These are phyloP conservation scores for Salvelinus namaycush DNA, from an alignment of 2,113 vertebrate genomes.

Conservation along the genomic window DNA sequence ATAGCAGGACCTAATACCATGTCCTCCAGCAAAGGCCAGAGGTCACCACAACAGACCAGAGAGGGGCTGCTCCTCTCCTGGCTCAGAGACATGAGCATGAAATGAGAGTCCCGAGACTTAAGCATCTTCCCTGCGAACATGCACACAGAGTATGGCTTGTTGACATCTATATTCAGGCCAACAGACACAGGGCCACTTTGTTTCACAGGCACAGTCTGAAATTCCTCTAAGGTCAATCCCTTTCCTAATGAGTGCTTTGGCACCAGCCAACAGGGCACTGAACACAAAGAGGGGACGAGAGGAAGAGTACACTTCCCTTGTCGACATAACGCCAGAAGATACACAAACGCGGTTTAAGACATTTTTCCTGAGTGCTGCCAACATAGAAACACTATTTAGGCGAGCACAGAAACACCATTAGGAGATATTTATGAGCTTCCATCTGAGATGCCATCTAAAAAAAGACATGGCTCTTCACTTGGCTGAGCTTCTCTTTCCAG, in stretches of 20 bases:
- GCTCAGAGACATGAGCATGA: not conserved
- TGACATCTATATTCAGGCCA: slow-evolving; percentile 24
- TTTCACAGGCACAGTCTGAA: slow-evolving; percentile 13
- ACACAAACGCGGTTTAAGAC: not conserved
- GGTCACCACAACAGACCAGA: not conserved
- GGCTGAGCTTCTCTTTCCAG: slow-evolving; percentile 13
- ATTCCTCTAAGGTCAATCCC: slow-evolving; percentile 23
- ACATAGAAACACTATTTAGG: not conserved
- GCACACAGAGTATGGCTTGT: slow-evolving; percentile 10
- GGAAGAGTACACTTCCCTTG: not conserved
- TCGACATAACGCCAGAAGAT: not conserved
- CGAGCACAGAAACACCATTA: not conserved
- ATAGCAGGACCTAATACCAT: not conserved
- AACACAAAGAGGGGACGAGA: not conserved
- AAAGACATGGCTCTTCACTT: not conserved
- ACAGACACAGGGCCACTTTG: slow-evolving; percentile 32
- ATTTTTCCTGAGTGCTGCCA: not conserved
- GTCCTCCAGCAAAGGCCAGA: not conserved
- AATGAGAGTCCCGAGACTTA: slow-evolving; percentile 19
- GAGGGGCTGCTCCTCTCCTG: not conserved
- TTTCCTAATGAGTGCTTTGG: slow-evolving; percentile 16
- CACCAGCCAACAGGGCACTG: slow-evolving; percentile 5
- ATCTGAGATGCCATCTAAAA: not conserved
- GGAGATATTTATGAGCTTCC: not conserved
- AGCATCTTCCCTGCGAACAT: not conserved